Percentiles rank a stretch among this genome's conserved stretches.
Evolutionary conservation across 2,888 invertebrate genomes (phyloP).

Genomic region (Anticlea derivata): DNA sequence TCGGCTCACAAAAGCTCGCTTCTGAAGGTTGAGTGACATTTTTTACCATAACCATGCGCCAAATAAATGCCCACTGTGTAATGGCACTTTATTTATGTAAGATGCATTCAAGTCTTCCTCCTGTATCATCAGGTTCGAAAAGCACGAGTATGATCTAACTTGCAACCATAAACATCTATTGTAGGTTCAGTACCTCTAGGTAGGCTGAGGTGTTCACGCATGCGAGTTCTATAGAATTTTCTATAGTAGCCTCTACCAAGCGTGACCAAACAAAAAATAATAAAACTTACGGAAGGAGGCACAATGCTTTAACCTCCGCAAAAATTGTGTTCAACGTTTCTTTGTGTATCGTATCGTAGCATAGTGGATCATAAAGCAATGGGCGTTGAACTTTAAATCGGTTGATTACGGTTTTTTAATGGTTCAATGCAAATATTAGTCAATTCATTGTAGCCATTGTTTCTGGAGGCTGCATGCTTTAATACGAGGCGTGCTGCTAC

Average conservation of each 20-base stretch:
- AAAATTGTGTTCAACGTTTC: conserved; percentile 69
- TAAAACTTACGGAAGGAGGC: conserved; percentile 54
- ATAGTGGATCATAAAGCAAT: conserved; percentile 58
- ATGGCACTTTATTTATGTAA: too few relatives aligned
- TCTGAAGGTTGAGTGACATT: too few relatives aligned
- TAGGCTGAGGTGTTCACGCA: too few relatives aligned
- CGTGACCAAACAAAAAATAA: conserved; percentile 43
- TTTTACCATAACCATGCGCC: too few relatives aligned
- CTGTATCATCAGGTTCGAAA: conserved; percentile 7
- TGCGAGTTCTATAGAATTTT: conserved; percentile 14
- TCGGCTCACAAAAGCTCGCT: too few relatives aligned
- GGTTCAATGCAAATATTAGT: conserved; percentile 66
- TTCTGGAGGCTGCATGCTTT: conserved; percentile 30
- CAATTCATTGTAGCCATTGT: conserved; percentile 61
- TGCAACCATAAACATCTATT: too few relatives aligned
- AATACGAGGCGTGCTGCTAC: conserved; percentile 28
- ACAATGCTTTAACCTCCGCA: conserved; percentile 73
- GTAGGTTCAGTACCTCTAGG: too few relatives aligned
- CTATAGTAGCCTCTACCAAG: conserved; percentile 18
- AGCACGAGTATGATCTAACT: conserved; percentile 2
- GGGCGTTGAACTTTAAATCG: conserved; percentile 76
- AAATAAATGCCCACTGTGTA: too few relatives aligned
- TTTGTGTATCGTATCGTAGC: conserved; percentile 75
- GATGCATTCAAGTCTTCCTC: too few relatives aligned
- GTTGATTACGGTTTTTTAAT: conserved; percentile 78